A percentile compares a stretch with the other conserved stretches of the same genome.
Conservation (phyloP, 2,888 invertebrate species). For the Andrena marginata region DNA sequence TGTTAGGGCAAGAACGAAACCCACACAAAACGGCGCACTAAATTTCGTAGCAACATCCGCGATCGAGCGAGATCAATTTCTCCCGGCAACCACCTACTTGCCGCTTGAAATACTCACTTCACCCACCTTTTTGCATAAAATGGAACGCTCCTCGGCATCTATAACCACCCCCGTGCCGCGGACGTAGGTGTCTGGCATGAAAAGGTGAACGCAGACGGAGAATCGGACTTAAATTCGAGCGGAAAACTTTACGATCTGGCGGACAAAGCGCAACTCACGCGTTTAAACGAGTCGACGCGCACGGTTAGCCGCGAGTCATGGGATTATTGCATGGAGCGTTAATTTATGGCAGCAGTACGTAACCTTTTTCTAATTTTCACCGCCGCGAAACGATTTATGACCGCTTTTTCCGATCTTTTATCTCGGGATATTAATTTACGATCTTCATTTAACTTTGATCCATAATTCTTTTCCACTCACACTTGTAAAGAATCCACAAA, state of each 20-base stretch:
- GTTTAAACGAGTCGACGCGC: constrained; percentile 46
- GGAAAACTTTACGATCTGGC: constrained; percentile 48
- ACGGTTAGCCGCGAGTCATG: constrained; percentile 16
- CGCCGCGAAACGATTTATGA: not conserved
- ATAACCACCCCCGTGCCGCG: constrained; percentile 17
- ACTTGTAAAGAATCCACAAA: not conserved
- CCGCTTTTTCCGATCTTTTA: not conserved
- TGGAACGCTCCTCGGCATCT: not conserved
- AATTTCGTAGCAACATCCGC: constrained; percentile 9
- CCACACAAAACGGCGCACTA: constrained; percentile 11
- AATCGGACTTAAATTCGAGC: constrained; percentile 47
- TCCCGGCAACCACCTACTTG: constrained; percentile 23
- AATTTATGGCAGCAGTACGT: constrained; percentile 23
- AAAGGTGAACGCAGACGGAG: constrained; percentile 2
- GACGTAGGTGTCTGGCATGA: constrained; percentile 30
- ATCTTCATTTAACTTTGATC: not conserved
- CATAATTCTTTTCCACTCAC: not conserved
- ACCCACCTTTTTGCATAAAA: constrained; percentile 34
- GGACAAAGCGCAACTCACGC: constrained; percentile 49
- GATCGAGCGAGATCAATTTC: constrained; percentile 40
- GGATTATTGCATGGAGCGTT: constrained; percentile 25
- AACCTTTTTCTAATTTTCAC: constrained; percentile 4
- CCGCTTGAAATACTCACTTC: constrained; percentile 19
- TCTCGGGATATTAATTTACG: not conserved
- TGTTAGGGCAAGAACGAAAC: not conserved